Base-by-base conservation (phyloP, 2,113 vertebrate genomes). In the Sceloporus tristichus region DNA sequence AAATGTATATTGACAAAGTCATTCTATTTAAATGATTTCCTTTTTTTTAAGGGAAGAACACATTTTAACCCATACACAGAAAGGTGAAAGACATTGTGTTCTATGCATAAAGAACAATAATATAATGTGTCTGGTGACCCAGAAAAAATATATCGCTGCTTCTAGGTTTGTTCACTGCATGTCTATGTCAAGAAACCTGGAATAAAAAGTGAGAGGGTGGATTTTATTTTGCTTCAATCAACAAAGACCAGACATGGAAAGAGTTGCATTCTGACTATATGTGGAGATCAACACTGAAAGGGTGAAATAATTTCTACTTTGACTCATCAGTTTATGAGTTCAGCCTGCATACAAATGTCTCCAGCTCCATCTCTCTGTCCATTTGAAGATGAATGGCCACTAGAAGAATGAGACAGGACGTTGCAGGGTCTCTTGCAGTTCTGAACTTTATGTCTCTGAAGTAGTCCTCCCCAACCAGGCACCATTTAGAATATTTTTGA, bases 91-190 rank as follows among this genome's bases (percentile, higher is more conserved):
- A 83, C 71, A 86, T 0, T 68, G 73, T 85, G 48, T 90, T 90
- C 79, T 48, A 70, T 71, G 78, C 75, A 40, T 88, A 89, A 94
- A 95, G 82, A 87, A 90, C 87, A 91, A 92, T 86, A 21, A 74
- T 21, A 87, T 86, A 90, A 92, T 75, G 66, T 79, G 76, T 66
- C 85, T 0, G 0, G 0, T 91, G 84, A 94, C 90, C 92, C 92
- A 91, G 90, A 91, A 92, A 34, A 95, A 94, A 88, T 48, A 85
- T 23, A 38, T 18, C 81, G 82, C 82, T 92, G 78, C 81, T 88
- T 78, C 88, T 90, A 91, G 19, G 77, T 78, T 82, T 92, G 77
- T 90, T 90, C 1, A 1, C 86, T 90, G 81, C 25, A 86, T 85
- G 53, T 88, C 88, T 88, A 84, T 13, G 77, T 92, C 87, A 93